Base-by-base conservation (phyloP, 1,140 invertebrate species). In the Trinorchestia longiramus region DNA sequence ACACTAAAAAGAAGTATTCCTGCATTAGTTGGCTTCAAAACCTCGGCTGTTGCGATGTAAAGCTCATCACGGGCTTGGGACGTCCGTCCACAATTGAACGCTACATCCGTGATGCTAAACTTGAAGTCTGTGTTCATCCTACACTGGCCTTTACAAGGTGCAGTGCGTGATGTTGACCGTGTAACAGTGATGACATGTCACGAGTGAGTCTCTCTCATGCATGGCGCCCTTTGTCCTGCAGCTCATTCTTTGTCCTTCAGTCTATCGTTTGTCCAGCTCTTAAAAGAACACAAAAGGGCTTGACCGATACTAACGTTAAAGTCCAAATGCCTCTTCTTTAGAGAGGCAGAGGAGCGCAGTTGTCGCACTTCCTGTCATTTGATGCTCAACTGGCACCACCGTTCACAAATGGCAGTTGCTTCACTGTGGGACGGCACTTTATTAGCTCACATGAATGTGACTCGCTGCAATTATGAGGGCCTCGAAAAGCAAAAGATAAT, bases 401-500 rank as follows among this genome's bases (percentile, higher is more conserved):
- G 11, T 28, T 28, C 11, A 3, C 62, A 77, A 77, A 77, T 77
- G 62, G 62, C 62, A 77, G 62, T 77, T 77, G 62, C 62, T 77
- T 77, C 62, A 77, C 15, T 77, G 62, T 36, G 11, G 62, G 62
- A 77, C 36, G 62, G 62, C 62, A 77, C 62, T 77, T 77, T 77
- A 77, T 77, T 19, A 77, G 15, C 62, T 77, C 62, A 23, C 62
- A 28, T 77, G 62, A 77, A 77, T 77, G 62, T 77, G 28, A 77
- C 62, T 77, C 62, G 62, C 28, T 1, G 15, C 62, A 77, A 77
- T 77, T 77, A 77, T 28, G 62, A 36, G 62, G 15, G 62, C 62
- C 62, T 77, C 62, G 62, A 77, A 77, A 77, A 77, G 62, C 62
- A 36, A 77, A 77, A 77, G 62, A 77, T 77, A 77, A 77, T 77